These are phyloP conservation scores for Priocnemis perturbator DNA, from an alignment of 2,888 invertebrate genomes.

Conservation along the genomic window DNA sequence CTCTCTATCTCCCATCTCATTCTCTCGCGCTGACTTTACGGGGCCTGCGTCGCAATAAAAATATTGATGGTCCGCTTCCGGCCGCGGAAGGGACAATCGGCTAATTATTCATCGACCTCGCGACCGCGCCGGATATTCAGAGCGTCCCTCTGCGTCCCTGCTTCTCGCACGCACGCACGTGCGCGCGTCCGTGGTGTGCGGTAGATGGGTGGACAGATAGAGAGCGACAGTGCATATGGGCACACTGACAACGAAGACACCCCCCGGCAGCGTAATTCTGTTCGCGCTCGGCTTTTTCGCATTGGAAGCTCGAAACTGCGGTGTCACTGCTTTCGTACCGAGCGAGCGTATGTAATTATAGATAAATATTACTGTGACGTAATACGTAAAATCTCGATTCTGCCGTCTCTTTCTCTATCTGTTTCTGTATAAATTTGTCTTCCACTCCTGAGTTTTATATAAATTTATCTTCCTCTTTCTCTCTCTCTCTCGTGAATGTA, in stretches of 20 bases:
- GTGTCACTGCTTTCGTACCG: too few species aligned
- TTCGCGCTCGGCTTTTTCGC: too few species aligned
- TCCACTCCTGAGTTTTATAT: too few species aligned
- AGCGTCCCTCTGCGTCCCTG: conserved; percentile 13
- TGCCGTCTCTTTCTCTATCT: too few species aligned
- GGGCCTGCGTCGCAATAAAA: conserved; percentile 61
- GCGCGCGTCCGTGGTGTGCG: background rate
- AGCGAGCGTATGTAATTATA: too few species aligned
- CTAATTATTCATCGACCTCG: conserved; percentile 70
- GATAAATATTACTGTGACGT: too few species aligned
- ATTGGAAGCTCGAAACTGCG: too few species aligned
- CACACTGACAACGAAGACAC: background rate
- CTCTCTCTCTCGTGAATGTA: too few species aligned
- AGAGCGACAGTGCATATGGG: background rate
- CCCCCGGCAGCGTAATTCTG: background rate
- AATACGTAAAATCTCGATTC: too few species aligned
- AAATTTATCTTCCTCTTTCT: too few species aligned
- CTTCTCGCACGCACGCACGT: conserved; percentile 2
- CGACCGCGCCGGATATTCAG: conserved; percentile 59
- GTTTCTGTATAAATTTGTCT: too few species aligned
- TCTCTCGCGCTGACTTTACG: conserved; percentile 26
- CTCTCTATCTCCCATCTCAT: background rate
- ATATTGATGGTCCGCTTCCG: conserved; percentile 72
- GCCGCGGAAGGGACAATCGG: conserved; percentile 67
- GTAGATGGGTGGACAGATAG: too few species aligned